Conservation (phyloP, 1,140 invertebrate species). For the Theocolax elegans region DNA sequence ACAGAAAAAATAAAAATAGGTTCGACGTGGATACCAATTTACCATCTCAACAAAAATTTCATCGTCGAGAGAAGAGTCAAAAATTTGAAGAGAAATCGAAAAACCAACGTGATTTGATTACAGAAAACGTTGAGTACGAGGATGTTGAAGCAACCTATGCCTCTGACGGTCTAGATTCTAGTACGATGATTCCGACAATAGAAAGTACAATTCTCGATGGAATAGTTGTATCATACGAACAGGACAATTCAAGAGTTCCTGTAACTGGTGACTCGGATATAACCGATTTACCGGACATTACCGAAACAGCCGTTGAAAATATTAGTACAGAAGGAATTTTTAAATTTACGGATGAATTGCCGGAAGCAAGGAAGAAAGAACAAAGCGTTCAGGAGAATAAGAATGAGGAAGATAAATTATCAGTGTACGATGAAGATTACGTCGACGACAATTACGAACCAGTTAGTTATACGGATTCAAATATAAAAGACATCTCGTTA, state of each 20-base stretch:
- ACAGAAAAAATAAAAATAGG: constrained; percentile 15
- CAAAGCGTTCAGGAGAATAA: constrained; percentile 15
- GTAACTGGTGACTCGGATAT: background rate
- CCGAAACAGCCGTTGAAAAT: constrained; percentile 38
- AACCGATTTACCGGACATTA: background rate
- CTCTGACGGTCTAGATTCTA: background rate
- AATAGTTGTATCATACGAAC: constrained; percentile 2
- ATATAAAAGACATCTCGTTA: background rate
- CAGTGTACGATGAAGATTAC: constrained; percentile 62
- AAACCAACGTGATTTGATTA: background rate
- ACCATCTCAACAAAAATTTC: constrained; percentile 31
- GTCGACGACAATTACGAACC: constrained; percentile 71
- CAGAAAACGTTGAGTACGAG: background rate
- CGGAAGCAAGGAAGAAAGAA: constrained; percentile 51
- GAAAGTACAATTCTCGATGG: constrained; percentile 19
- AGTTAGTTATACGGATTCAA: constrained; percentile 52
- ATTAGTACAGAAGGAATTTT: constrained; percentile 63
- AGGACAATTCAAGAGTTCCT: background rate
- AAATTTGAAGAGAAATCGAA: background rate
- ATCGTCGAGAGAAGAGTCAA: constrained; percentile 35
- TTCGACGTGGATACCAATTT: constrained; percentile 15
- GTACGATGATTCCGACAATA: constrained; percentile 19
- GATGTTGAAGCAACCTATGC: constrained; percentile 1
- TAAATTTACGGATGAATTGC: constrained; percentile 66
- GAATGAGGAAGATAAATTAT: constrained; percentile 40